phyloP scores from a whole-genome alignment of 2,888 invertebrate genomes.

The Melanotus villosus region DNA sequence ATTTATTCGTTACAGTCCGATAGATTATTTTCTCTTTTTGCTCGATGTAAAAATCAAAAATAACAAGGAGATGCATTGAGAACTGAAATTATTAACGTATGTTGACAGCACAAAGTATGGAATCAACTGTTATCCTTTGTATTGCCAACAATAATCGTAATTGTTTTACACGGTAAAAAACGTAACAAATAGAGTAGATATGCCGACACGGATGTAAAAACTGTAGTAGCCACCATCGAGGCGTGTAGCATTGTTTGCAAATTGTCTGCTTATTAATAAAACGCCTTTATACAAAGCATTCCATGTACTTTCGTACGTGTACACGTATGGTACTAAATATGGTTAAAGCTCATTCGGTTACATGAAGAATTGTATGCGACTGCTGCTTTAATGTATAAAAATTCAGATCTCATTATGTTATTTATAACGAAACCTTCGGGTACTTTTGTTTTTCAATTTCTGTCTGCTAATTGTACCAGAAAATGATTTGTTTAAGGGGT shows the following conservation, averaged over 20 bases:
- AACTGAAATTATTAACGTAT: neutral
- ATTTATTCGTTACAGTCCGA: neutral
- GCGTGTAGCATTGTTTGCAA: conserved; percentile 54
- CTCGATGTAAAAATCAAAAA: neutral
- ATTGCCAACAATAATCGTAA: conserved; percentile 23
- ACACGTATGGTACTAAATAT: neutral
- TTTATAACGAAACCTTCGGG: neutral
- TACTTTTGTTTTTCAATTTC: neutral
- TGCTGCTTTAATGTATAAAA: neutral
- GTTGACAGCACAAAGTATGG: conserved; percentile 13
- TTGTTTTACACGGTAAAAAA: conserved; percentile 31
- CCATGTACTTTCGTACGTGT: neutral
- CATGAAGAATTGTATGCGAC: neutral
- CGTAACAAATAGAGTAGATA: conserved; percentile 43
- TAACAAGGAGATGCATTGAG: neutral
- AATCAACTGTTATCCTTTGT: conserved; percentile 12
- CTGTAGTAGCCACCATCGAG: conserved; percentile 36
- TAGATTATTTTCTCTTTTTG: neutral
- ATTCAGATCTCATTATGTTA: neutral
- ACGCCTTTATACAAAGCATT: neutral
- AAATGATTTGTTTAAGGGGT: neutral
- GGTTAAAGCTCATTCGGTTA: neutral
- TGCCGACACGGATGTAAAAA: conserved; percentile 49
- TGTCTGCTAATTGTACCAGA: too few relatives aligned
- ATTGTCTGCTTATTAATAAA: conserved; percentile 41